Evolutionary conservation across 2,113 vertebrate species (phyloP), one percentile per base, ranked within the genome.

Genomic region (Empidonax alnorum): DNA sequence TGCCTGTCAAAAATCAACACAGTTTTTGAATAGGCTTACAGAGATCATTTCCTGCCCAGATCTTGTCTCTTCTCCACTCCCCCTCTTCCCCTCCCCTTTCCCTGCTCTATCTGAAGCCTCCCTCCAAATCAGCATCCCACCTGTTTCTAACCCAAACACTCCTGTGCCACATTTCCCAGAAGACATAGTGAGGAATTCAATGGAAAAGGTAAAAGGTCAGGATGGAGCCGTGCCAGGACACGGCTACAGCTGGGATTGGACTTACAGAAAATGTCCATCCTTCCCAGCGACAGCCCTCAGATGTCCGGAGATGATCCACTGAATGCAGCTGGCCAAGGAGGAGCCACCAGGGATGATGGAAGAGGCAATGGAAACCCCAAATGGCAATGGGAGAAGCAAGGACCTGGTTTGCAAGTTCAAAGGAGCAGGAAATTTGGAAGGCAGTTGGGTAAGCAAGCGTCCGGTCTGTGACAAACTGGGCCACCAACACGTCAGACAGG

Each of bases 111-210:
- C 33, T 83, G 79, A 81, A 90, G 24, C 21, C 61, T 79, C 18
- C 41, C 30, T 80, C 33, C 46, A 73, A 86, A 58, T 58, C 84
- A 89, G 11, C 81, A 62, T 87, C 90, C 91, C 92, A 96, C 89
- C 92, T 96, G 93, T 30, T 90, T 84, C 86, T 79, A 86, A 90
- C 69, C 52, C 79, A 76, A 79, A 81, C 46, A 6, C 21, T 72
- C 30, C 81, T 12, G 53, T 93, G 90, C 92, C 91, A 81, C 80
- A 72, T 94, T 87, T 95, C 87, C 82, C 96, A 91, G 58, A 53
- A 94, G 90, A 85, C 75, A 27, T 0, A 2, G 66, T n/a, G 21
- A 92, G 19, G 24, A 67, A 89, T 78, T 93, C 37, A 83, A 42
- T 23, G 14, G 56, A 53, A 65, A 75, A 75, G 76, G 41, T 56